Conservation (phyloP, 2,888 invertebrate genomes). For the Caenorhabditis japonica region DNA sequence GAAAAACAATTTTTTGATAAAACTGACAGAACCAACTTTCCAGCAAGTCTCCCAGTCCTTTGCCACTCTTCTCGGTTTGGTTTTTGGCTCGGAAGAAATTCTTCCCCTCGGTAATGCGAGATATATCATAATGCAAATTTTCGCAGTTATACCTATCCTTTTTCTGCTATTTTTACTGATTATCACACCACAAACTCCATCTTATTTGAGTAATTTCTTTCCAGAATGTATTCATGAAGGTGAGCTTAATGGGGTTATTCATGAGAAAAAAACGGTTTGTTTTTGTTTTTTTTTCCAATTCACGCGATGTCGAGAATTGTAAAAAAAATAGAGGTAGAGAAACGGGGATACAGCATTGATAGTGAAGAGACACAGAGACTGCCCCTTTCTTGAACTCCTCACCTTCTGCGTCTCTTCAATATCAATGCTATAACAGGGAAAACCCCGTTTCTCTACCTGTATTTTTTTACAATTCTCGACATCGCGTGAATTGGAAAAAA, state of each 20-base stretch:
- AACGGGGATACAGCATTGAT: too few relatives aligned
- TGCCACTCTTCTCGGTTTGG: constrained; percentile 72
- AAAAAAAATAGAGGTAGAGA: too few relatives aligned
- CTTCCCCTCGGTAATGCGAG: constrained; percentile 59
- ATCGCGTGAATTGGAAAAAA: too few relatives aligned
- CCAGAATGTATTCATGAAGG: constrained; percentile 52
- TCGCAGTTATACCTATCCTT: constrained; percentile 62
- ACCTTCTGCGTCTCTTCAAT: too few relatives aligned
- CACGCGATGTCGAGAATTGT: too few relatives aligned
- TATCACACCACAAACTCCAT: constrained; percentile 68
- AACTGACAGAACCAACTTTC: constrained; percentile 14
- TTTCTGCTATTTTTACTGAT: constrained; percentile 63
- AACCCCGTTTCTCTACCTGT: too few relatives aligned
- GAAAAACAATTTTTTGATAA: background rate
- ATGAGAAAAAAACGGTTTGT: background rate
- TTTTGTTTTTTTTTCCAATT: too few relatives aligned
- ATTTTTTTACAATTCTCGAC: too few relatives aligned
- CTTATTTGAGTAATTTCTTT: constrained; percentile 30
- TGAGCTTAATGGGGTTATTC: background rate
- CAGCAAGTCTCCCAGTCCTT: constrained; percentile 75
- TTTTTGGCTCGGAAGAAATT: constrained; percentile 70
- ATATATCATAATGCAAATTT: constrained; percentile 55
- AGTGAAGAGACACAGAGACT: too few relatives aligned
- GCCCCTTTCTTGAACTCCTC: too few relatives aligned
- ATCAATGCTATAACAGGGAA: too few relatives aligned